Base-by-base conservation (phyloP, 2,113 vertebrate genomes). In the Ancistrus triradiatus region DNA sequence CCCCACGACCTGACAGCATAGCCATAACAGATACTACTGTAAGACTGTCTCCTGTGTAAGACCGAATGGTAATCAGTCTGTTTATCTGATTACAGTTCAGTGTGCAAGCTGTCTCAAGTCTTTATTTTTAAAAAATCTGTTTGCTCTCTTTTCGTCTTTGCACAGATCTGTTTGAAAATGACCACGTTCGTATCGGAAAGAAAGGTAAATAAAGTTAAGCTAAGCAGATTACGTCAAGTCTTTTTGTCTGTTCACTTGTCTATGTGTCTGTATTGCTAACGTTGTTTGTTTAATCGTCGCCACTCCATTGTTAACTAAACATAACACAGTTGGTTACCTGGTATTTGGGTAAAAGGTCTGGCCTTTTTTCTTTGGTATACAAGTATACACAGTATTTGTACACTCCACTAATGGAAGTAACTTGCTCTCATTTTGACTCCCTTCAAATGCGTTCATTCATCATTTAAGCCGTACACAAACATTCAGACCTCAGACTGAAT, bases 111-210 rank as follows among this genome's bases (percentile, higher is more conserved):
- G 11, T 19, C 17, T 43, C 11, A 21, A 18, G 10, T 42, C 38
- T 42, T 14, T 62, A 24, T 56, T 47, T 47, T 22, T 51, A 33
- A 27, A 5, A 62, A n/a, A 21, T 25, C 62, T 47, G 14, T 38
- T 9, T 25, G 19, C 33, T 15, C 40, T 59, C n/a, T 37, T 60
- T 24, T 25, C 18, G 1, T 58, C 42, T 21, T 49, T 62, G 17
- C 49, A 28, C 81, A 90, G 88, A 90, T 63, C 50, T 86, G 68
- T 90, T 89, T 83, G 88, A 90, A 76, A 85, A 68, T 8, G 79
- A 86, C 21, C 83, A 86, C n/a, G 69, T 87, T 61, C 79, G 80
- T 42, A 64, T 85, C 1, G 87, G 87, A 48, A 84, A 84, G 28
- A 86, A 80, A 86, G 87, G 88, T 90, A 49, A 69, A 73, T 35